Percentiles rank a stretch among this genome's conserved stretches.
Evolutionary conservation across 2,888 invertebrate species (phyloP).

Genomic region (Dorcus hopei): DNA sequence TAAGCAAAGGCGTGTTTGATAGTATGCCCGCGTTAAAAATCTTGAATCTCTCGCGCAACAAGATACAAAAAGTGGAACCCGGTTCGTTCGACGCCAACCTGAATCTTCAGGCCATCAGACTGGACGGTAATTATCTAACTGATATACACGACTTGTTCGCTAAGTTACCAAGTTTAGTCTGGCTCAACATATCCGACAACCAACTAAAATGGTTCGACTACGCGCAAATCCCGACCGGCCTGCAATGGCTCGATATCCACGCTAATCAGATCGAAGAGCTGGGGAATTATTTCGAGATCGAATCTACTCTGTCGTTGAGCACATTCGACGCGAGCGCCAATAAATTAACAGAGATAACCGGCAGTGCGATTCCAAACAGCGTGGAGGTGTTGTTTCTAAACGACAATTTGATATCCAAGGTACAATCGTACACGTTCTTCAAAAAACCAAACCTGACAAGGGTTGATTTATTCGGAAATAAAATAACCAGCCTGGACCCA

Average conservation of each 20-base stretch:
- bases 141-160: slow-evolving; percentile 77
- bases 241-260: slow-evolving; percentile 83
- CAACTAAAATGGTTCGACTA: slow-evolving; percentile 81
- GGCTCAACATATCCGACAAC: slow-evolving; percentile 85
- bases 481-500: slow-evolving; percentile 71
- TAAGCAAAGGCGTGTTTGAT: slow-evolving; percentile 75
- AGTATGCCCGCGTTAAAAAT: slow-evolving; percentile 76
- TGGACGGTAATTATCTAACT: slow-evolving; percentile 78
- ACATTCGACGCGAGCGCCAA: slow-evolving; percentile 82
- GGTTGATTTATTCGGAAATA: slow-evolving; percentile 78
- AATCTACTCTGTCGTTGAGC: slow-evolving; percentile 72
- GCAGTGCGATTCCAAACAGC: slow-evolving; percentile 79
- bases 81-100: slow-evolving; percentile 75
- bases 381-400: slow-evolving; percentile 75
- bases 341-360: slow-evolving; percentile 75
- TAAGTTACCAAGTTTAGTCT: slow-evolving; percentile 76
- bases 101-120: slow-evolving; percentile 74
- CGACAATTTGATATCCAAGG: slow-evolving; percentile 77
- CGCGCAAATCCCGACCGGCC: slow-evolving; percentile 76
- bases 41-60: slow-evolving; percentile 79
- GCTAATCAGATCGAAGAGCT: slow-evolving; percentile 79
- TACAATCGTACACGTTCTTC: slow-evolving; percentile 83
- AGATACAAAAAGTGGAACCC: slow-evolving; percentile 73
- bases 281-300: slow-evolving; percentile 81
- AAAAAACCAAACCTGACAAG: slow-evolving; percentile 80